Conservation (phyloP, 1,140 invertebrate species). For the Thaumatotibia leucotreta region DNA sequence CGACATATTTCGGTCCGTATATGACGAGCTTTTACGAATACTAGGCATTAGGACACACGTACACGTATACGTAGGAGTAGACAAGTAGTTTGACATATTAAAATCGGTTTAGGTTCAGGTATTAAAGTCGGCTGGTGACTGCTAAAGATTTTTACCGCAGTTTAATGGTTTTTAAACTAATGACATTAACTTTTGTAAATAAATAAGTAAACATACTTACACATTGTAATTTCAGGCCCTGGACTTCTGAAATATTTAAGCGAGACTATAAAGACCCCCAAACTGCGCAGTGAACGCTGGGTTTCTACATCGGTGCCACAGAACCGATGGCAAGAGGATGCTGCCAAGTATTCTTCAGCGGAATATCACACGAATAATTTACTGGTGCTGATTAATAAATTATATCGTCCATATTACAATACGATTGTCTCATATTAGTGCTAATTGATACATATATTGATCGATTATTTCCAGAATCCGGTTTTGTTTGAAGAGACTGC, state of each 20-base stretch:
- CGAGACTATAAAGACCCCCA: conserved; percentile 81
- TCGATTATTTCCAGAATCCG: conserved; percentile 54
- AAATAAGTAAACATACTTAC: too few relatives aligned
- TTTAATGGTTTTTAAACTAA: too few relatives aligned
- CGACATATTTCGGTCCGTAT: too few relatives aligned
- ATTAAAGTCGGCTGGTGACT: too few relatives aligned
- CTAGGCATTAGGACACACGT: too few relatives aligned
- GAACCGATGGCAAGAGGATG: conserved; percentile 78
- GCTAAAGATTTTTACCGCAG: not conserved
- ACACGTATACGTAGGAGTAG: too few relatives aligned
- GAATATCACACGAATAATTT: conserved; percentile 93
- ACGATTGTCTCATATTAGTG: not conserved
- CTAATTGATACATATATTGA: not conserved
- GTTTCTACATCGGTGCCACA: conserved; percentile 86
- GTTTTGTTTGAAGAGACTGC: conserved; percentile 87
- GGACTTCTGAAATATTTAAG: conserved; percentile 80
- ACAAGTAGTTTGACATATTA: too few relatives aligned
- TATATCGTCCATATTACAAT: not conserved
- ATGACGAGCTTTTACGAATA: too few relatives aligned
- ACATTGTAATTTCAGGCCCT: conserved; percentile 76
- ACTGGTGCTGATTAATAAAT: conserved; percentile 42
- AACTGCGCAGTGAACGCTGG: conserved; percentile 83
- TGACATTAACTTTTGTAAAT: too few relatives aligned
- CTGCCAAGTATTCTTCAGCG: conserved; percentile 82
- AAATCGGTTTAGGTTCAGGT: too few relatives aligned